Evolutionary conservation across 2,888 invertebrate genomes (phyloP).

Genomic region (Pseudococcus viburni): DNA sequence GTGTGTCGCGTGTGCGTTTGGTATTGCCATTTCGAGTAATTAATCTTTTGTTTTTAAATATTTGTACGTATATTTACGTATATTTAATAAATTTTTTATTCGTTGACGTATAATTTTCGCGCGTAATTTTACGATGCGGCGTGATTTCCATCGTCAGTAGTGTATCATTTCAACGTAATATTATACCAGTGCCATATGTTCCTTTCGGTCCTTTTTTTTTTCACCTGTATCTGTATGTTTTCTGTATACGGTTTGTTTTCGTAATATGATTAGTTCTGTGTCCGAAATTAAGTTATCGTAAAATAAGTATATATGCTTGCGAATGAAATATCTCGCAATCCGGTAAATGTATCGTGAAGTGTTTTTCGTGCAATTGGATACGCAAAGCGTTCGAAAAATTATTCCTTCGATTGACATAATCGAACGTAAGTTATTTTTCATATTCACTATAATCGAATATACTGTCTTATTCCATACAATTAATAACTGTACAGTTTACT

Average conservation of each 20-base stretch:
- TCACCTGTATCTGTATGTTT: background rate
- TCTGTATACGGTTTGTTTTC: constrained; percentile 33
- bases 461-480: background rate
- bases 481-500: no score
- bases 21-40: background rate
- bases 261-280: constrained; percentile 57
- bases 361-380: constrained; percentile 44
- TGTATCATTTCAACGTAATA: constrained; percentile 20
- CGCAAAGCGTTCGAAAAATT: constrained; percentile 43
- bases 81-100: background rate
- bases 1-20: background rate
- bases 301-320: constrained; percentile 4
- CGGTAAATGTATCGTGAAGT: constrained; percentile 53
- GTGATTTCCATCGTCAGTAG: background rate
- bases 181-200: constrained; percentile 30
- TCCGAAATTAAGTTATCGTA: constrained; percentile 41
- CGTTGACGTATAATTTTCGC: constrained; percentile 6
- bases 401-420: constrained; percentile 49
- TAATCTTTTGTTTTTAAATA: background rate
- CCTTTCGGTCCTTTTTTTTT: constrained; percentile 43
- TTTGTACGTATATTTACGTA: constrained; percentile 28
- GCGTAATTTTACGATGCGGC: background rate
- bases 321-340: constrained; percentile 51
- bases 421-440: constrained; percentile 37
- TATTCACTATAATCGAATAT: background rate